Base-by-base conservation (phyloP, 2,797 vertebrate species). In the Sparidentex hasta region DNA sequence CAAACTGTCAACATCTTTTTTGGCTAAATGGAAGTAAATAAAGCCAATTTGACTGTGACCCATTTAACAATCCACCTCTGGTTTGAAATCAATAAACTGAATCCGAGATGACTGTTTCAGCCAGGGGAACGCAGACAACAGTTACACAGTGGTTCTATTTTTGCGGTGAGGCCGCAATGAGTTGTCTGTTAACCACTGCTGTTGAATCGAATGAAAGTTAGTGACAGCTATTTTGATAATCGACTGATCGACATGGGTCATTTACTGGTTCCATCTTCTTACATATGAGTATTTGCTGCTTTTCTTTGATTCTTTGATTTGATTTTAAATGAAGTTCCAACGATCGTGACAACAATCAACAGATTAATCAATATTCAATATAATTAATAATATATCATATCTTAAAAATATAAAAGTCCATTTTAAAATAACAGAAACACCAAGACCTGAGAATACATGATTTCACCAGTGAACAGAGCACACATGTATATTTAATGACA, bases 11-110 rank as follows among this genome's bases (percentile, higher is more conserved):
- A 46, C 38, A 29, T 68, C 2, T 29, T 50, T 13, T 27, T 29
- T 27, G 7, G 0, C 43, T 71, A 58, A 86, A 79, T 69, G 9
- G n/a, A 79, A 75, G 38, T 52, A 76, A 76, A 88, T 69, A 41
- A 72, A 78, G 78, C 8, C 29, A 69, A 74, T 83, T 51, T 77
- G 17, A 59, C 58, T 78, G 59, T 68, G 64, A 57, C 62, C 48
- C 20, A 71, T 71, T 84, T 81, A 51, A 76, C 54, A 62, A 66
- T 29, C n/a, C 41, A 78, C 5, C 27, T 57, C 21, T 54, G 23
- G 17, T 51, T 38, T 70, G 27, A 78, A 69, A 78, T 55, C 4
- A 69, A 62, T 59, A 8, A 63, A 63, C 2, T 25, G 9, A 47
- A 76, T 80, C 51, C 8, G 70, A 57, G 21, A 61, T 51, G 25